Conservation (phyloP, 2,113 vertebrate species). For the Panthera tigris region DNA sequence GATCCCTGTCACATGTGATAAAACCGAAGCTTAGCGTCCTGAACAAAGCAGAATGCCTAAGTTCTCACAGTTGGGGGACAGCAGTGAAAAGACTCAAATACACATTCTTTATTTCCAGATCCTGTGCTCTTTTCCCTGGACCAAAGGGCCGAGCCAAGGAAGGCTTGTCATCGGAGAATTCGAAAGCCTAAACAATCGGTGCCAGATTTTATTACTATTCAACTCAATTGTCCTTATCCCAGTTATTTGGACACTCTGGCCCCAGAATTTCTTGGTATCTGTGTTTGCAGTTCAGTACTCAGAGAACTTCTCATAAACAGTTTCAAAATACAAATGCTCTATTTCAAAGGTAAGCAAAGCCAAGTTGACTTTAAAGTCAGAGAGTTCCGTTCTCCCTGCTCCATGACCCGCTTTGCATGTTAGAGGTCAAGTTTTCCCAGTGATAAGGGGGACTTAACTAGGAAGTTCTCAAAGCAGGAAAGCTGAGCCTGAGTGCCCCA, state of each 20-base stretch:
- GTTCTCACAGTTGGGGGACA: neutral
- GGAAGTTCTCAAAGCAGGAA: constrained; percentile 69
- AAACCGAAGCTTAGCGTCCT: neutral
- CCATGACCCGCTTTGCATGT: constrained; percentile 53
- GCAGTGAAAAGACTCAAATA: neutral
- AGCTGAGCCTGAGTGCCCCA: neutral
- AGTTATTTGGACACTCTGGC: constrained; percentile 25
- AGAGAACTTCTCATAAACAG: neutral
- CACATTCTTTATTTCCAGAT: neutral
- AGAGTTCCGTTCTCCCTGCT: neutral
- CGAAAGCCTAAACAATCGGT: neutral
- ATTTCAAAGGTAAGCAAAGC: constrained; percentile 57
- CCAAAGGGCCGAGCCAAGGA: neutral
- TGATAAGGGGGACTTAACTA: constrained; percentile 69
- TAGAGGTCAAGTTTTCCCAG: constrained; percentile 73
- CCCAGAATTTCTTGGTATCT: constrained; percentile 38
- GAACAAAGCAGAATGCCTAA: neutral
- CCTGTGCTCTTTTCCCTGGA: neutral
- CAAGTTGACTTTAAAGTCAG: constrained; percentile 41
- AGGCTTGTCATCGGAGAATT: neutral
- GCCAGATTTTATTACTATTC: neutral
- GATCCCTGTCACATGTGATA: neutral
- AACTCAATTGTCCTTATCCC: neutral
- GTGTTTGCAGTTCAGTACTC: constrained; percentile 55
- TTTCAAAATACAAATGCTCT: constrained; percentile 57